A percentile compares a stretch with the other conserved stretches of the same genome.
Evolutionary conservation across 2,888 invertebrate genomes (phyloP).

Genomic region (Dioctria linearis): DNA sequence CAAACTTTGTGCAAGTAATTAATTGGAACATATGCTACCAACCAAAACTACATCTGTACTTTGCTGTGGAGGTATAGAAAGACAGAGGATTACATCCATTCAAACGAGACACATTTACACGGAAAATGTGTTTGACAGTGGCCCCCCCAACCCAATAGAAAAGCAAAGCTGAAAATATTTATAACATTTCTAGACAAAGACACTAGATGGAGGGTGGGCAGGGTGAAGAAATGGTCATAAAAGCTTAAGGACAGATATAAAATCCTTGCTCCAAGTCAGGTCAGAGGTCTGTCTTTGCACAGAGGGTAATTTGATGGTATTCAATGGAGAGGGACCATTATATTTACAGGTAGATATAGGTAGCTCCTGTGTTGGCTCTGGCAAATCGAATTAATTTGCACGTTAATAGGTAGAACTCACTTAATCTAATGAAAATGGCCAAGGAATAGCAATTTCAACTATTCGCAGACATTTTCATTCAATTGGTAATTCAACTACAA

Average conservation of each 20-base stretch:
- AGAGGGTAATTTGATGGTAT: neutral
- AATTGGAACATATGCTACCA: conserved; percentile 27
- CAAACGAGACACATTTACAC: neutral
- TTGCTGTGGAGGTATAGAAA: too few species aligned
- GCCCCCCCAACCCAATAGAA: neutral
- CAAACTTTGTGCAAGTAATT: conserved; percentile 37
- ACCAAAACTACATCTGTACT: neutral
- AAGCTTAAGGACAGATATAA: conserved; percentile 3
- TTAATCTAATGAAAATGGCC: neutral
- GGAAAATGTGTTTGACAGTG: neutral
- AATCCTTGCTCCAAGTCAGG: neutral
- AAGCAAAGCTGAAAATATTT: conserved; percentile 11
- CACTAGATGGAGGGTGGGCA: too few species aligned
- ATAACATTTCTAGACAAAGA: neutral
- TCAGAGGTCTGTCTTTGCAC: neutral
- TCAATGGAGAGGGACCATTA: neutral
- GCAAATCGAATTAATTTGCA: conserved; percentile 18
- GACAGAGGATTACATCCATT: neutral
- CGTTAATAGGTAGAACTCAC: conserved; percentile 9
- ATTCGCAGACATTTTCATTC: neutral
- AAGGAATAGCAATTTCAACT: conserved; percentile 1
- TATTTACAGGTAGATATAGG: neutral
- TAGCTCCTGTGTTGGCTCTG: neutral
- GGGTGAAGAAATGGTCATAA: neutral
- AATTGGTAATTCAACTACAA: neutral